Evolutionary conservation across 1,140 invertebrate genomes (phyloP).

Genomic region (Eriocheir sinensis): DNA sequence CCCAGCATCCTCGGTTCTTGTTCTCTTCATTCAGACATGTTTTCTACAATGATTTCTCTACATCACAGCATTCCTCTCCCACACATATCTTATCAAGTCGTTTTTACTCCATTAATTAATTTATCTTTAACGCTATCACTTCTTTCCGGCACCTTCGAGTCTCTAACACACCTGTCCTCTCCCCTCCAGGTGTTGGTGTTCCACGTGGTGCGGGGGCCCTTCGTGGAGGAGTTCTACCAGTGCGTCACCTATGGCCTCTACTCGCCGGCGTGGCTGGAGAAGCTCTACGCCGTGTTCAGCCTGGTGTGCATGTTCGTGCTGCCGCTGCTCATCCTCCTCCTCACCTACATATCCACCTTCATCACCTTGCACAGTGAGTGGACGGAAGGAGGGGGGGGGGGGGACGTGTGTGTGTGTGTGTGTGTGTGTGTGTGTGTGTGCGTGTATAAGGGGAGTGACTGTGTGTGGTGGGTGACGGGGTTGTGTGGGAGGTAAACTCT

Average conservation of each 20-base stretch:
- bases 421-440: slow-evolving; percentile 32
- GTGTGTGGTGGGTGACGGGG: too few species aligned
- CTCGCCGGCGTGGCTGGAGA: slow-evolving; percentile 90
- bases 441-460: not conserved
- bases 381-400: not conserved
- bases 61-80: too few species aligned
- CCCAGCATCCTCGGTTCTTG: too few species aligned
- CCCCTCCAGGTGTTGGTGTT: slow-evolving; percentile 88
- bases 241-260: slow-evolving; percentile 92
- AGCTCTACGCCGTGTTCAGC: slow-evolving; percentile 89
- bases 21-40: too few species aligned
- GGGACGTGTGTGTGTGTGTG: slow-evolving; percentile 35
- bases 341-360: slow-evolving; percentile 90
- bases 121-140: not conserved
- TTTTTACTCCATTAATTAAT: not conserved
- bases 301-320: slow-evolving; percentile 91
- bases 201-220: slow-evolving; percentile 88
- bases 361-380: slow-evolving; percentile 82
- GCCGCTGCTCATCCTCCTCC: slow-evolving; percentile 88
- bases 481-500: too few species aligned
- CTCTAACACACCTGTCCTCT: not conserved
- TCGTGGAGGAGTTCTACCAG: slow-evolving; percentile 90
- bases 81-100: not conserved
- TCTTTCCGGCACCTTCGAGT: not conserved
- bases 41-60: too few species aligned